Conservation (phyloP, 2,888 invertebrate species). For the Trissonchulus sp. region DNA sequence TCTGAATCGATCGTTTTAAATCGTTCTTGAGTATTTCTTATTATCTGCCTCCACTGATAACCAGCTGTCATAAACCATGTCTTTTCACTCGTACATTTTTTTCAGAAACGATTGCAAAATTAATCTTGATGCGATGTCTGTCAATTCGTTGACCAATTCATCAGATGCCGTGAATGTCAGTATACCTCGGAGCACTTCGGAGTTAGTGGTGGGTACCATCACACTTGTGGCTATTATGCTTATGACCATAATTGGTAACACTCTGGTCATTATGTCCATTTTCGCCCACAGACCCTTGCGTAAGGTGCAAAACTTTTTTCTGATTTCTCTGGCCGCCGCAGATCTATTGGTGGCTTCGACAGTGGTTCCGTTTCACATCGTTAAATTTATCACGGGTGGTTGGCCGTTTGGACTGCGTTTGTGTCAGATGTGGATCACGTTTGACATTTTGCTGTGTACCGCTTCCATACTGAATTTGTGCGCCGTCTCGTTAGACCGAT, state of each 20-base stretch:
- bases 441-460: conserved; percentile 90
- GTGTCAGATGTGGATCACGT: conserved; percentile 91
- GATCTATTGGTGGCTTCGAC: conserved; percentile 59
- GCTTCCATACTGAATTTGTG: conserved; percentile 71
- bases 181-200: conserved; percentile 32
- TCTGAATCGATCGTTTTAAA: too few species aligned
- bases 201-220: conserved; percentile 58
- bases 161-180: too few species aligned
- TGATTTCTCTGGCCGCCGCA: conserved; percentile 86
- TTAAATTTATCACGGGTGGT: conserved; percentile 57
- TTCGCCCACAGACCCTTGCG: conserved; percentile 85
- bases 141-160: too few species aligned
- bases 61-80: too few species aligned
- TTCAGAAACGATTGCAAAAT: too few species aligned
- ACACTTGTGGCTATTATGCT: conserved; percentile 76
- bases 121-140: too few species aligned
- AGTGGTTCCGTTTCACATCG: conserved; percentile 25
- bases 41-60: too few species aligned
- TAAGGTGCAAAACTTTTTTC: conserved; percentile 91
- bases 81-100: too few species aligned
- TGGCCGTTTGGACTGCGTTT: conserved; percentile 78
- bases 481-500: conserved; percentile 87
- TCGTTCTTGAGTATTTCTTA: too few species aligned
- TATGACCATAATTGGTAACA: conserved; percentile 81
- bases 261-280: conserved; percentile 86